These are phyloP conservation scores for Chorisops tibialis DNA, from an alignment of 2,888 invertebrate species.

Conservation along the genomic window DNA sequence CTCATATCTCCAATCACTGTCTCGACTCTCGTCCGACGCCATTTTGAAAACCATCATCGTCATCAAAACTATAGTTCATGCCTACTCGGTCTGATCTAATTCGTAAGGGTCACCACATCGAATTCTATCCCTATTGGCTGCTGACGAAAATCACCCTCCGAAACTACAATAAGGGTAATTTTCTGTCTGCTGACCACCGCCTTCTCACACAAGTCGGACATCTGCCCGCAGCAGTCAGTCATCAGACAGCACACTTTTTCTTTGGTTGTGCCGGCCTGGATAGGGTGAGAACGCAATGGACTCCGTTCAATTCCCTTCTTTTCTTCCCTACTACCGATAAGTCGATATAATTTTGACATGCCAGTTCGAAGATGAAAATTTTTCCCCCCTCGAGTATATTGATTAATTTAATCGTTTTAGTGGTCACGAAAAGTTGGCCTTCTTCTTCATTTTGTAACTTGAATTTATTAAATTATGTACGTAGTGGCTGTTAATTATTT, in stretches of 20 bases:
- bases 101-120: background rate
- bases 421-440: too few species aligned
- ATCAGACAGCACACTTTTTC: background rate
- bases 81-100: background rate
- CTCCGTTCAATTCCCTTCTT: background rate
- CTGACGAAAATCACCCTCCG: background rate
- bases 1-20: too few species aligned
- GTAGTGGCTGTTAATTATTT: too few species aligned
- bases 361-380: too few species aligned
- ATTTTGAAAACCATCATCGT: too few species aligned
- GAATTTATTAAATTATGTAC: too few species aligned
- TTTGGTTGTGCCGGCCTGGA: background rate
- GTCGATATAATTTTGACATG: too few species aligned
- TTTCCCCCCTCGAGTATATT: too few species aligned
- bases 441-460: too few species aligned
- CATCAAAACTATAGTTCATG: background rate
- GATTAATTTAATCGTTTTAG: too few species aligned
- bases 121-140: conserved; percentile 16
- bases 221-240: conserved; percentile 7
- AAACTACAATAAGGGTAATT: background rate
- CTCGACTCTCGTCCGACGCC: too few species aligned
- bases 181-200: conserved; percentile 4
- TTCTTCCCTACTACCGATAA: too few species aligned
- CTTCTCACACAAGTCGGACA: conserved; percentile 1
- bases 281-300: background rate